Base-by-base conservation (phyloP, 2,113 vertebrate species). In the Rhegmatorhina hoffmannsi region DNA sequence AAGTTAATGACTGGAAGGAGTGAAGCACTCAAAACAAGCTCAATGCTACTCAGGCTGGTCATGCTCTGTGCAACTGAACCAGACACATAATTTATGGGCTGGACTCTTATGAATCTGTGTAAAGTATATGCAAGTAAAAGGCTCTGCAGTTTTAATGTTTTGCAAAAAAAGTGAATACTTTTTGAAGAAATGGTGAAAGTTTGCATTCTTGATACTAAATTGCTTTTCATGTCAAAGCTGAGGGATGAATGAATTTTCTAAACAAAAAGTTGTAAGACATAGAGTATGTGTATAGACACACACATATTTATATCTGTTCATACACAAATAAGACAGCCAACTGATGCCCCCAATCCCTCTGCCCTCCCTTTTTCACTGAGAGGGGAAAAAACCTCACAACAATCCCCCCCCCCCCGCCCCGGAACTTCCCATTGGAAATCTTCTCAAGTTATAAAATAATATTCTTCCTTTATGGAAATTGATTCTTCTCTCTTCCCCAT, bases 311-410 rank as follows among this genome's bases (percentile, higher is more conserved):
- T 31, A 19, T 16, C 26, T 58, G 50, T 20, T 62, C 23, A 44
- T n/a, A 11, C 18, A 72, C 6, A 88, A 50, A 40, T 28, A 13
- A 6, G 64, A 62, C 8, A 24, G 14, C 15, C 76, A 84, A 62
- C 9, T 13, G 16, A 44, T 60, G 11, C 0, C 6, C 7, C 13
- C 17, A 9, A 34, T 40, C 9, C 19, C 10, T 50, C 24, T 74
- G 55, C 2, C 7, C 8, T 46, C 29, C 6, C 4, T 12, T 75
- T 69, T 62, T 52, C 33, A 46, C 4, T 21, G 2, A 10, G 15
- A 3, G 10, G 8, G 4, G 24, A 50, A 50, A 0, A 3, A 26
- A 23, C 13, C 0, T 1, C 1, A 13, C 19, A 56, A 8, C 2
- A 38, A 12, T 40, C 13, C 40, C 40, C 40, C 13, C 40, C 40